These are phyloP conservation scores for Pseudomugil tenellus DNA, from an alignment of 2,797 vertebrate genomes.

Conservation along the genomic window DNA sequence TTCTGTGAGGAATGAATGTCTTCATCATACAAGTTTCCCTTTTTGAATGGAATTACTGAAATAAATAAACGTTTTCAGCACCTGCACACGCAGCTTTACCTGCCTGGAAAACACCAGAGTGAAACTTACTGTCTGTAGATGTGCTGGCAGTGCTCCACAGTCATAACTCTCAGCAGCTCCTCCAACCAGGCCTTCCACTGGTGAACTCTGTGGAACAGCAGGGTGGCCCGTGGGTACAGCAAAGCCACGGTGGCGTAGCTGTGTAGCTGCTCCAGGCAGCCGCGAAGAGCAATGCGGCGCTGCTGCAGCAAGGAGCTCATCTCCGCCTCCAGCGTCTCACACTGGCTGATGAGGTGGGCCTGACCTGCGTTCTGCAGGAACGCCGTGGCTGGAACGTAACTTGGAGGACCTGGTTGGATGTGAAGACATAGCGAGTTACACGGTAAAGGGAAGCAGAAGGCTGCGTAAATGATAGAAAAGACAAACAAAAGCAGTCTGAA, in stretches of 20 bases:
- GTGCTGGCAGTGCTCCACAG: conserved; percentile 90
- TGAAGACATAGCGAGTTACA: neutral
- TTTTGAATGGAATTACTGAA: no score
- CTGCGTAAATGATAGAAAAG: neutral
- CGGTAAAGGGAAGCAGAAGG: neutral
- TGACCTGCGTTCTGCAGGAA: conserved; percentile 98
- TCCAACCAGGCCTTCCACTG: conserved; percentile 98
- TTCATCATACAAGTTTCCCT: no score
- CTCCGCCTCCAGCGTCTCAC: conserved; percentile 94
- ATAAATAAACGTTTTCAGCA: no score
- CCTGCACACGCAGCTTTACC: no score
- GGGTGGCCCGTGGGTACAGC: conserved; percentile 92
- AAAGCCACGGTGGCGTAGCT: conserved; percentile 96
- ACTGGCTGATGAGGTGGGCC: conserved; percentile 95
- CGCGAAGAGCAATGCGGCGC: conserved; percentile 88
- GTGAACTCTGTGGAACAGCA: conserved; percentile 91
- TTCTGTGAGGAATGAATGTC: no score
- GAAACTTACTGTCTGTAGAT: conserved; percentile 89
- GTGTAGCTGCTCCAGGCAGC: conserved; percentile 95
- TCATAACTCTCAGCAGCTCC: conserved; percentile 92
- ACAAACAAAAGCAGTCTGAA: neutral
- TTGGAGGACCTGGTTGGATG: conserved; percentile 67
- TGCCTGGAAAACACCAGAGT: no score
- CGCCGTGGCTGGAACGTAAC: conserved; percentile 95
- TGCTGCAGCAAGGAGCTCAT: conserved; percentile 92